Base-by-base conservation (phyloP, 2,113 vertebrate species). In the Mirounga angustirostris region DNA sequence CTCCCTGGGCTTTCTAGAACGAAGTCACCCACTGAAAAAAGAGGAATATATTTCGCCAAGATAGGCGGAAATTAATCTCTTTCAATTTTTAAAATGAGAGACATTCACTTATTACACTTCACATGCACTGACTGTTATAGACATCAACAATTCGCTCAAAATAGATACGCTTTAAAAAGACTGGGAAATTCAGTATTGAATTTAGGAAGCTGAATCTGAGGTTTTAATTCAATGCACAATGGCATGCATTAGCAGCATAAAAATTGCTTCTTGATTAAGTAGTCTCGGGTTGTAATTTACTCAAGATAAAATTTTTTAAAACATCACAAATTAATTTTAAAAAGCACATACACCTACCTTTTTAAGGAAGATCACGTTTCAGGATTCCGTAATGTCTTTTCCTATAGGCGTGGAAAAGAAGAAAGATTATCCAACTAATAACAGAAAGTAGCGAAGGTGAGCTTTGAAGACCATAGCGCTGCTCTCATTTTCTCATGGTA, bases 291-390 rank as follows among this genome's bases (percentile, higher is more conserved):
- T 28, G 16, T 21, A 82, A 96, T 82, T 90, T 97, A 82, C 52
- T 96, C 4, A 95, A 95, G 86, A 81, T 24, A 19, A 73, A 30
- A 74, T 50, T 18, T 16, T 46, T 88, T 79, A 30, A 11, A 61
- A 97, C 82, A 33, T 54, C 58, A 93, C 15, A 82, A 81, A 73
- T 67, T 43, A 46, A 69, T 78, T 96, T 87, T 90, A 2, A 81
- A 97, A 93, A 74, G 54, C 43, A 97, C 30, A 65, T 0, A 71
- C 2, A 19, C 91, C 58, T 98, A 98, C 97, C 97, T 98, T 98
- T 85, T 86, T 19, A 46, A 97, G 92, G 73, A 84, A 93, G 93
- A 94, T 84, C 95, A 97, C 52, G 96, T 93, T 19, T 59, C 91
- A 96, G 93, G 94, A 86, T 79, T 80, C 95, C 26, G 26, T 94